Evolutionary conservation across 2,113 vertebrate genomes (phyloP).

Genomic region (Neodon shergylaensis): DNA sequence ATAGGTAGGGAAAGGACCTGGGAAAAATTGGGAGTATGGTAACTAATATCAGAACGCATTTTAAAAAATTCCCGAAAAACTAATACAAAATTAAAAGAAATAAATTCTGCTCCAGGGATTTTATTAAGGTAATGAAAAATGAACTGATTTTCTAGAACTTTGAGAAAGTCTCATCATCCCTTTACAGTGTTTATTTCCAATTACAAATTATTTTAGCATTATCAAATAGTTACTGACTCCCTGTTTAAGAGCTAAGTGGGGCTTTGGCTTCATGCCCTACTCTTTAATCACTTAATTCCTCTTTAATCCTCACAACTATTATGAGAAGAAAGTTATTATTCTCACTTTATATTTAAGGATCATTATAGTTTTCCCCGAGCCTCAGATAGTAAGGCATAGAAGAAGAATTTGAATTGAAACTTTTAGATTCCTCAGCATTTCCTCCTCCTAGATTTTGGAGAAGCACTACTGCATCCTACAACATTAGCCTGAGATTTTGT

Average conservation of each 20-base stretch:
- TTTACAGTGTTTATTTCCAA: not conserved
- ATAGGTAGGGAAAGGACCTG: not conserved
- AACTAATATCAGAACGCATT: not conserved
- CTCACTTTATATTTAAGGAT: not conserved
- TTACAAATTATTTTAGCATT: not conserved
- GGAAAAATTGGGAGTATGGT: not conserved
- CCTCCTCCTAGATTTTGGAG: not conserved
- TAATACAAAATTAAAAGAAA: not conserved
- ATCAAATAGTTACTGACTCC: not conserved
- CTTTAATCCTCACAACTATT: conserved; percentile 5
- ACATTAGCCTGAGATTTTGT: not conserved
- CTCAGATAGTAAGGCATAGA: not conserved
- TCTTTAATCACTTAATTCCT: conserved; percentile 11
- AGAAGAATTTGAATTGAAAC: not conserved
- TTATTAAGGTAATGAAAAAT: not conserved
- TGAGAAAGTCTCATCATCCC: not conserved
- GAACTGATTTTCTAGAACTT: not conserved
- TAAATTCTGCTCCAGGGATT: not conserved
- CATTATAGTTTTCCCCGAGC: not conserved
- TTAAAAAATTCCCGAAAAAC: not conserved
- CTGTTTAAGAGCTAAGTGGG: not conserved
- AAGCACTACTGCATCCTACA: not conserved
- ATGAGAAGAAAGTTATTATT: not conserved
- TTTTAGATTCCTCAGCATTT: not conserved
- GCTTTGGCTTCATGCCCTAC: not conserved